A percentile compares a stretch with the other conserved stretches of the same genome.
These are phyloP conservation scores for Hafferia zeledoni DNA, from an alignment of 2,797 vertebrate genomes.

Conservation along the genomic window DNA sequence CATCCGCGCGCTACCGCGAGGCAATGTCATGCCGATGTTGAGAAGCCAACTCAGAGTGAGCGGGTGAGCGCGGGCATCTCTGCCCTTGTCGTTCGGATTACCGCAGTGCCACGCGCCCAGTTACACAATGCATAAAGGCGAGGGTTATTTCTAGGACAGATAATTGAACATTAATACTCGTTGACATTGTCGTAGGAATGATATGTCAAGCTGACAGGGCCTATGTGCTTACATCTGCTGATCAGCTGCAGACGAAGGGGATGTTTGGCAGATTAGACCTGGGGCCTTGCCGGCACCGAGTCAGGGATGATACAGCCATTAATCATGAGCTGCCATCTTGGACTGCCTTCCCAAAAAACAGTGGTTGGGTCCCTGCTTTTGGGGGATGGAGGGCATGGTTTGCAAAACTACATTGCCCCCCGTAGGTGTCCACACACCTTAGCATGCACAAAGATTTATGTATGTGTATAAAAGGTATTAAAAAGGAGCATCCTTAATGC, in stretches of 20 bases:
- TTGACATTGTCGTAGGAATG: slow-evolving; percentile 82
- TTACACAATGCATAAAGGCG: slow-evolving; percentile 72
- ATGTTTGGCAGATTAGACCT: slow-evolving; percentile 77
- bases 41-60: slow-evolving; percentile 59
- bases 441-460: rapidly evolving
- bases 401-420: rapidly evolving
- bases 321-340: slow-evolving; percentile 75
- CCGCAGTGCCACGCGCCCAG: slow-evolving; percentile 42
- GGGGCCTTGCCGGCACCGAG: slow-evolving; percentile 64
- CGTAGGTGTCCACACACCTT: rapidly evolving
- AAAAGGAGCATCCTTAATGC: background rate
- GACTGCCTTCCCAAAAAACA: slow-evolving; percentile 19
- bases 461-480: rapidly evolving
- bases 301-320: slow-evolving; percentile 63
- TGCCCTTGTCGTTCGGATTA: slow-evolving; percentile 76
- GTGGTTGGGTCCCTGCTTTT: background rate
- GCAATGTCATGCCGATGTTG: slow-evolving; percentile 67
- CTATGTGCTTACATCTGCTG: slow-evolving; percentile 80
- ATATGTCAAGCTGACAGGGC: slow-evolving; percentile 85
- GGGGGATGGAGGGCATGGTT: background rate
- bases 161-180: slow-evolving; percentile 86
- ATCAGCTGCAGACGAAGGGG: slow-evolving; percentile 73
- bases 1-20: slow-evolving; percentile 3
- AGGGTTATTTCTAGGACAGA: slow-evolving; percentile 85
- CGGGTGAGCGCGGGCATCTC: slow-evolving; percentile 66